Percentiles rank a stretch among this genome's conserved stretches.
Conservation (phyloP, 2,113 vertebrate species). For the Gobius niger region DNA sequence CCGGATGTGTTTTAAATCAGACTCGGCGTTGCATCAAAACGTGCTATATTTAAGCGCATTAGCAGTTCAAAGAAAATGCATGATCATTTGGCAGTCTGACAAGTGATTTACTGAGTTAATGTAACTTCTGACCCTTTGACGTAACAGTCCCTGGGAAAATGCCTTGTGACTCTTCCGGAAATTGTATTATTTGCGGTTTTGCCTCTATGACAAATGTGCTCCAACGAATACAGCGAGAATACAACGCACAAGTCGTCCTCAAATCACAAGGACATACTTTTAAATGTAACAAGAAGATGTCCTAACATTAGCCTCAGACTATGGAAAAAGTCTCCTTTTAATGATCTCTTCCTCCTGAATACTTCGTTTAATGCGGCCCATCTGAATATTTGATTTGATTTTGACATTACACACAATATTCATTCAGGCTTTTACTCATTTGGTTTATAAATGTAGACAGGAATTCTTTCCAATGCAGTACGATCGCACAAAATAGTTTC, state of each 20-base stretch:
- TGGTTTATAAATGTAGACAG: no score
- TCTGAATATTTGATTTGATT: no score
- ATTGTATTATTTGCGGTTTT: constrained; percentile 7
- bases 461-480: no score
- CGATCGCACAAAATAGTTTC: no score
- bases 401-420: no score
- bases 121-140: constrained; percentile 4
- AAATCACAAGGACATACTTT: neutral
- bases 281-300: no score
- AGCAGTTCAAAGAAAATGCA: neutral
- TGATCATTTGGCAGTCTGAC: neutral
- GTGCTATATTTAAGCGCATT: neutral
- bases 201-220: constrained; percentile 7
- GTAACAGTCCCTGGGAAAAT: constrained; percentile 1
- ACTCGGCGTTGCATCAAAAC: neutral
- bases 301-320: no score
- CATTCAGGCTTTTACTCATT: no score
- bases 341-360: no score
- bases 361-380: no score
- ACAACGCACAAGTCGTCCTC: neutral
- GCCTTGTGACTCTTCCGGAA: constrained; percentile 1
- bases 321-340: no score
- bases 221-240: neutral
- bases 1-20: neutral
- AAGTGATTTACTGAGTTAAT: neutral